A percentile compares a stretch with the other conserved stretches of the same genome.
Evolutionary conservation across 2,797 vertebrate genomes (phyloP).

Genomic region (Halcyon leucocephala): DNA sequence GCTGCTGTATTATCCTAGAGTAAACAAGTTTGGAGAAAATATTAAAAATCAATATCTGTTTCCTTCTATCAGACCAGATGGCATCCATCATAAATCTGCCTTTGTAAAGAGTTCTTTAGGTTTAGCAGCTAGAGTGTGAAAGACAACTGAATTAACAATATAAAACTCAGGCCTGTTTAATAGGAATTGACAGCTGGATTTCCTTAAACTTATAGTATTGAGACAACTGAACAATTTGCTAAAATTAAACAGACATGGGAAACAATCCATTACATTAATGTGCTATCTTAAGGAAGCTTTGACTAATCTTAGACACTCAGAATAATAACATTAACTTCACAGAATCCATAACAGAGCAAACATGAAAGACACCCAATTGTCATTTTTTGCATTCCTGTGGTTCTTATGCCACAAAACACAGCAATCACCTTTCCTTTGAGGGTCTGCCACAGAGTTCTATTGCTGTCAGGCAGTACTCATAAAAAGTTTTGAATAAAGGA

Average conservation of each 20-base stretch:
- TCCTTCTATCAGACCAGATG: constrained; percentile 90
- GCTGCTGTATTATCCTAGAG: constrained; percentile 86
- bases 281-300: constrained; percentile 31
- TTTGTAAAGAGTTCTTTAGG: constrained; percentile 80
- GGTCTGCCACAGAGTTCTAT: neutral
- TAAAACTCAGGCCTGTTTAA: constrained; percentile 49
- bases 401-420: neutral
- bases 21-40: constrained; percentile 91
- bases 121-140: constrained; percentile 74
- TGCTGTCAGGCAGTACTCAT: neutral
- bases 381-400: constrained; percentile 33
- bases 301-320: neutral
- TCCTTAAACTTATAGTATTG: constrained; percentile 71
- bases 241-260: constrained; percentile 72
- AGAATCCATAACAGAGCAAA: neutral
- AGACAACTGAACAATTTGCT: constrained; percentile 68
- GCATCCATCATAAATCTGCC: constrained; percentile 88
- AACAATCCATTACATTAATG: constrained; percentile 53
- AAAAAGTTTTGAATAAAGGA: neutral
- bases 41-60: constrained; percentile 95
- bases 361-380: constrained; percentile 5
- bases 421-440: constrained; percentile 27
- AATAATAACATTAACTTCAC: constrained; percentile 17
- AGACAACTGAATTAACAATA: constrained; percentile 74
- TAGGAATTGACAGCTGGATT: constrained; percentile 64